Evolutionary conservation across 2,888 invertebrate genomes (phyloP), one percentile per base, ranked within the genome.

Genomic region (Temnothorax unifasciatus): DNA sequence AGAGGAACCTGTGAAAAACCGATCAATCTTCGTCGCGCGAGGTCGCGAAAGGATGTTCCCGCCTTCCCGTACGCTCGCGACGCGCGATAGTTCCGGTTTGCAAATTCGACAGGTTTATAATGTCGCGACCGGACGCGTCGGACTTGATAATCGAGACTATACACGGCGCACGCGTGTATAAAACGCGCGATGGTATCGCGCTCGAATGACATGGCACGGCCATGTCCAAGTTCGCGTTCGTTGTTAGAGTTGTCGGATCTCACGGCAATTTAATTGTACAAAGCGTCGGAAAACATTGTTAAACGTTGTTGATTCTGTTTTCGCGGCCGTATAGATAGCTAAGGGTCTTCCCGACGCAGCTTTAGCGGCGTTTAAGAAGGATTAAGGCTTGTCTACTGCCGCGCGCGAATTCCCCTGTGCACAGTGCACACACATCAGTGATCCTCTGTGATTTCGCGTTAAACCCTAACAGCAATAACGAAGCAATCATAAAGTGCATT

Each of bases 401-500:
- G 21, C 34, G 15, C 29, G 15, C 25, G 15, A 68, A 68, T 29
- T 54, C 25, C 21, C 15, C 11, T 59, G 59, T 57, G 25, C 29
- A 34, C 15, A 18, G 59, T 57, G 25, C 29, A 34, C n/a, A 18
- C n/a, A 59, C 47, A 34, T 47, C 9, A n/a, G 15, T 38, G 59
- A 73, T 75, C 25, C 59, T 82, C 81, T 84, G 88, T 87, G 87
- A 87, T 88, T 75, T 54, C 61, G 38, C 25, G 3, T 54, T 63
- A 75, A 29, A 59, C 13, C 50, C n/a, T 11, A 69, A 64, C 82
- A 88, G 89, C 88, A 89, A 89, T 86, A 86, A 71, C 59, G 59
- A 87, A 88, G 87, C 88, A 88, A 88, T 86, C 74, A 68, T 82
- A 66, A 85, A 87, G 85, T 86, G 86, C 77, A 88, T 87, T 88